Evolutionary conservation across 2,113 vertebrate species (phyloP).

Genomic region (human): DNA sequence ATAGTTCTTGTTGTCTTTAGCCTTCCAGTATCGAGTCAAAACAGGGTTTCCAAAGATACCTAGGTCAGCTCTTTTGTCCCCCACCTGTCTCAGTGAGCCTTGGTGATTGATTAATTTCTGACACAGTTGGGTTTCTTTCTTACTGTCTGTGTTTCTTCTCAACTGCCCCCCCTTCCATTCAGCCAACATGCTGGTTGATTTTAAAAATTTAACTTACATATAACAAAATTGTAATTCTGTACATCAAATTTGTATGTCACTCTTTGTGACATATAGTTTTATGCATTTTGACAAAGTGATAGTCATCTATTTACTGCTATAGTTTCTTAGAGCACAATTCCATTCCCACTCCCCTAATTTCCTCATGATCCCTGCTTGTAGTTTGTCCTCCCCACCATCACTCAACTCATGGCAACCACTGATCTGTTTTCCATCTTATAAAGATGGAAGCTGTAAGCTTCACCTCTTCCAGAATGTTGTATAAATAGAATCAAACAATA

Average conservation of each 20-base stretch:
- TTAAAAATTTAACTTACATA: neutral
- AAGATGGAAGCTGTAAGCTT: neutral
- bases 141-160: neutral
- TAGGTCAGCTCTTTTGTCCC: neutral
- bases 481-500: neutral
- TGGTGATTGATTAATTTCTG: neutral
- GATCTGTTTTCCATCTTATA: no score
- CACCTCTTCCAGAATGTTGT: neutral
- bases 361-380: neutral
- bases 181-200: neutral
- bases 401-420: no score
- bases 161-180: neutral
- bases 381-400: neutral
- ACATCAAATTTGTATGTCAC: neutral
- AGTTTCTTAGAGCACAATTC: neutral
- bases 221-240: neutral
- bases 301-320: neutral
- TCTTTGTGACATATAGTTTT: neutral
- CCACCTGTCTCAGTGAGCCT: fast-evolving
- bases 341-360: neutral
- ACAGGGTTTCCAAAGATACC: neutral
- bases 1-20: neutral
- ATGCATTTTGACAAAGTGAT: neutral
- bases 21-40: neutral
- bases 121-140: neutral